A percentile compares a stretch with the other conserved stretches of the same genome.
Conservation (phyloP, 2,888 invertebrate species). For the Chaetogeoica ovagalla region DNA sequence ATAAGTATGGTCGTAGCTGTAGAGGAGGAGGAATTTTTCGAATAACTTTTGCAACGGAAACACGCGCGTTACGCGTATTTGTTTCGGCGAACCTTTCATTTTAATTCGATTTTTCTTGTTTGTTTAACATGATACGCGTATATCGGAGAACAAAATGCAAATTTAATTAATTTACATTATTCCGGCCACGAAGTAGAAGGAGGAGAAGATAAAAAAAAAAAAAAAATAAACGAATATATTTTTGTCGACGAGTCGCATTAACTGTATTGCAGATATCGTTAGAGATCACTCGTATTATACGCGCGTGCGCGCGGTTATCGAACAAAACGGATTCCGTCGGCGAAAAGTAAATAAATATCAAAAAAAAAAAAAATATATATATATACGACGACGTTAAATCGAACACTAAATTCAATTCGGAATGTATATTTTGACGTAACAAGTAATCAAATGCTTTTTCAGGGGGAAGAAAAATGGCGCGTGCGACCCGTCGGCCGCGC, state of each 20-base stretch:
- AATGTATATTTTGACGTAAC: slow-evolving; percentile 32
- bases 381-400: slow-evolving; percentile 6
- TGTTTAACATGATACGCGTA: not conserved
- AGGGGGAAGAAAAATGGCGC: slow-evolving; percentile 27
- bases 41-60: slow-evolving; percentile 7
- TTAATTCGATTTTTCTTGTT: slow-evolving; percentile 24
- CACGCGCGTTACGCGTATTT: slow-evolving; percentile 6
- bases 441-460: slow-evolving; percentile 33
- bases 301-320: not conserved
- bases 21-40: not conserved
- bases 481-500: slow-evolving; percentile 4
- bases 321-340: slow-evolving; percentile 22
- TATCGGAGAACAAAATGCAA: slow-evolving; percentile 9
- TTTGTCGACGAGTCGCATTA: too few species aligned
- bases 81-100: slow-evolving; percentile 10
- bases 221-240: not conserved
- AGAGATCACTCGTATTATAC: too few species aligned
- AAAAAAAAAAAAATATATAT: too few species aligned
- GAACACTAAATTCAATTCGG: slow-evolving; percentile 24
- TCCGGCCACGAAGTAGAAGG: not conserved
- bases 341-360: slow-evolving; percentile 27
- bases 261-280: too few species aligned
- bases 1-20: not conserved
- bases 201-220: not conserved
- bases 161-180: slow-evolving; percentile 17